phyloP scores from a whole-genome alignment of 2,797 vertebrate species.

The Pangasius larnaudii region DNA sequence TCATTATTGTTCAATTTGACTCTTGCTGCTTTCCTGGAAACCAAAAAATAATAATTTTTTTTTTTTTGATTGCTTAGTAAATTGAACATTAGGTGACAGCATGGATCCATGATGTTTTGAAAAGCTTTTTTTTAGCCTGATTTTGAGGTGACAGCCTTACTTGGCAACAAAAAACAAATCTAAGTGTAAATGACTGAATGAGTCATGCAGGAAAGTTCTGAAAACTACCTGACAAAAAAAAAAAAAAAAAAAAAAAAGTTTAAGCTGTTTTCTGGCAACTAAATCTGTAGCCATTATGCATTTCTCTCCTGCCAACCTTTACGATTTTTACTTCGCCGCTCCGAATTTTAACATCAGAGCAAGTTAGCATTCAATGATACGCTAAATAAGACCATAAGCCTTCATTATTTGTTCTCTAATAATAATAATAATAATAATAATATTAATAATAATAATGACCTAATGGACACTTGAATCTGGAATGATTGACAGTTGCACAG shows the following conservation, averaged over 20 bases:
- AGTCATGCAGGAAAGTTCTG: background rate
- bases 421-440: too few relatives aligned
- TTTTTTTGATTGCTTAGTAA: constrained; percentile 27
- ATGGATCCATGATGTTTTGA: constrained; percentile 18
- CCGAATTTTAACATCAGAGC: too few relatives aligned
- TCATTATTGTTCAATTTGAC: constrained; percentile 54
- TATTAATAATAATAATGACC: background rate
- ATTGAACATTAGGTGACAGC: constrained; percentile 43
- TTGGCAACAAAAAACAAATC: too few relatives aligned
- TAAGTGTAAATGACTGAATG: background rate
- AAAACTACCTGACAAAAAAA: background rate
- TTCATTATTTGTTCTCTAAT: too few relatives aligned
- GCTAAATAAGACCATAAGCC: too few relatives aligned
- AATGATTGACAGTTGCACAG: background rate
- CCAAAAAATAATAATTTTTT: background rate
- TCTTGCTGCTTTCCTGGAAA: constrained; percentile 39
- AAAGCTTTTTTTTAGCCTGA: background rate
- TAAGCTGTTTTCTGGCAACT: background rate
- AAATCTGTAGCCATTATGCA: background rate
- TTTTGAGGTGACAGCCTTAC: background rate
- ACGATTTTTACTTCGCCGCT: too few relatives aligned
- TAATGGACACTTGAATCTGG: background rate
- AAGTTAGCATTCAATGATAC: background rate
- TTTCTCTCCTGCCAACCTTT: background rate
- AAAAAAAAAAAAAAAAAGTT: background rate